Evolutionary conservation across 2,113 vertebrate genomes (phyloP).

Genomic region (Percopsis transmontana): DNA sequence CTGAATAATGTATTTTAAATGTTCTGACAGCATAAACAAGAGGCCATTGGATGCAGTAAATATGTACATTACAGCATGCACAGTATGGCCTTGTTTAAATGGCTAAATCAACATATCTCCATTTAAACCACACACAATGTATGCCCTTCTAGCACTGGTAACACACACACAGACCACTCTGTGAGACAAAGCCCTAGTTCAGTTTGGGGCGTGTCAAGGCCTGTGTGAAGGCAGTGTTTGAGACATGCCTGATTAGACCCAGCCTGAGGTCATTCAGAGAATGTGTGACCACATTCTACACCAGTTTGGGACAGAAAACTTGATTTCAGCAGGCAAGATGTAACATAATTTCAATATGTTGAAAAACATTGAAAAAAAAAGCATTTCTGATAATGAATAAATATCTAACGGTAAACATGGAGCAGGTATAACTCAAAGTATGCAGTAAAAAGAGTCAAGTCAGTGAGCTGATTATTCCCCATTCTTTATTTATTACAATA

Average conservation of each 20-base stretch:
- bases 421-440: no score
- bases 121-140: conserved; percentile 17
- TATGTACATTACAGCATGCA: not conserved
- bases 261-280: conserved; percentile 30
- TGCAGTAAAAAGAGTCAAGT: no score
- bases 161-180: conserved; percentile 5
- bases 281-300: not conserved
- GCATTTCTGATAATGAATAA: no score
- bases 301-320: not conserved
- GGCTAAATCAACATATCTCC: not conserved
- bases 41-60: not conserved
- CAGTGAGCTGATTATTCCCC: no score
- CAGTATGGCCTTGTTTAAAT: not conserved
- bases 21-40: not conserved
- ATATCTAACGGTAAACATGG: no score
- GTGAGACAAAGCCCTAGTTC: conserved; percentile 48
- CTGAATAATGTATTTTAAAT: conserved; percentile 3
- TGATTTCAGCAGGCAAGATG: not conserved
- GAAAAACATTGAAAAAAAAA: no score
- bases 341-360: no score
- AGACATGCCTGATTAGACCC: conserved; percentile 31
- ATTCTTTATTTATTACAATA: not conserved
- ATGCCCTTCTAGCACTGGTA: not conserved
- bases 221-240: conserved; percentile 27
- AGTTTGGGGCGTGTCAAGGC: conserved; percentile 16